A percentile compares a stretch with the other conserved stretches of the same genome.
phyloP scores from a whole-genome alignment of 2,888 invertebrate species.

The Monopis laevigella region DNA sequence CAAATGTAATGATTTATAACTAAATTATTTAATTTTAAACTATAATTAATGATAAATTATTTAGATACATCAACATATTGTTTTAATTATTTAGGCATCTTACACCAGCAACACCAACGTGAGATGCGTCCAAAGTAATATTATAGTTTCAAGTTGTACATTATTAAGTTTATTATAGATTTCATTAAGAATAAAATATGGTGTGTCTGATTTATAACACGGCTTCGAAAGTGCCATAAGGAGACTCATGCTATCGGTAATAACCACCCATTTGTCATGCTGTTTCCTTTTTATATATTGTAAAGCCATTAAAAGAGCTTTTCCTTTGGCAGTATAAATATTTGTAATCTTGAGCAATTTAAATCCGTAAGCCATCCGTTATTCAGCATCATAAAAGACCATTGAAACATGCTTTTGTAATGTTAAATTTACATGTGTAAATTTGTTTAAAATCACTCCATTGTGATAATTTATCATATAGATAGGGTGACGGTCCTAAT shows the following conservation, averaged over 20 bases:
- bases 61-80: too few relatives aligned
- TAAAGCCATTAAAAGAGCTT: not conserved
- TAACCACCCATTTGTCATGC: not conserved
- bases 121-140: not conserved
- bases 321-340: conserved; percentile 4
- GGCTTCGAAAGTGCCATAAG: not conserved
- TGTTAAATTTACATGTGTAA: not conserved
- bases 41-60: too few relatives aligned
- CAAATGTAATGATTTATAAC: too few relatives aligned
- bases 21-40: too few relatives aligned
- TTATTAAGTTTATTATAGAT: too few relatives aligned
- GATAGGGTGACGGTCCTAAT: too few relatives aligned
- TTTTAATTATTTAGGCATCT: too few relatives aligned
- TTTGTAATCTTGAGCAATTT: not conserved
- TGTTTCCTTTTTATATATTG: not conserved
- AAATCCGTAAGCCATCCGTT: not conserved
- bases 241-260: not conserved
- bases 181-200: not conserved
- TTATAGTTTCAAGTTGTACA: too few relatives aligned
- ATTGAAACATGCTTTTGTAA: not conserved
- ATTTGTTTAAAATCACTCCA: not conserved
- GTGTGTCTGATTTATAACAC: not conserved
- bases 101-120: too few relatives aligned
- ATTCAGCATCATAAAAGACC: not conserved
- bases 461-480: not conserved